Evolutionary conservation across 2,888 invertebrate genomes (phyloP), one percentile per base, ranked within the genome.

Genomic region (Drosophila seclusa): DNA sequence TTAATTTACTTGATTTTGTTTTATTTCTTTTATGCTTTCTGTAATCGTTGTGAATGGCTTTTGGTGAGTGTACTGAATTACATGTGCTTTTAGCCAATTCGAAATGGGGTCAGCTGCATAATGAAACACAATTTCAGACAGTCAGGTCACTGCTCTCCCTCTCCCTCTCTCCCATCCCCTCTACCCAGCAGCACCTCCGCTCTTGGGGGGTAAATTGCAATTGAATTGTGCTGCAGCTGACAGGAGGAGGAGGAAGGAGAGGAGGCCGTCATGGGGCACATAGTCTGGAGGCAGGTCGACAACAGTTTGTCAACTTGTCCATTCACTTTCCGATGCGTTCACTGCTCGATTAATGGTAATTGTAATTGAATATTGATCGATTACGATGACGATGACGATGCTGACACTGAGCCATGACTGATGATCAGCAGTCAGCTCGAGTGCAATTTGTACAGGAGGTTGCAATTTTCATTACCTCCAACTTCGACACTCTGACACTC

Each of bases 291-390:
- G 48, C 81, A 64, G 72, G 58, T 80, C 68, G 78, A 65, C 59
- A 52, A 72, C 78, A 76, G 65, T 74, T 63, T 65, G 52, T 59
- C 76, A 77, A 65, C 49, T 59, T 59, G 27, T 49, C 34, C 59
- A 68, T 63, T 38, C 65, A 63, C 49, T 79, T 73, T 77, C 42
- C 61, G 57, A 38, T 38, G 68, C 42, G 42, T 48, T 78, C 53
- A 63, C 62, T 55, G 54, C 50, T 38, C 27, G 49, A 59, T 68
- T 68, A 78, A 80, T 73, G 77, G 81, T 77, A 80, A 78, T 80
- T 80, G 78, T 82, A 84, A 83, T 82, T 83, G 82, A 69, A 78
- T 82, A 89, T 80, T 84, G 85, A 84, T 84, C 81, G 77, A 84
- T 80, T 79, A 68, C 76, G 52, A 58, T 40, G 45, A 42, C 50